Evolutionary conservation across 2,113 vertebrate species (phyloP).

Genomic region (Proterorhinus semilunaris): DNA sequence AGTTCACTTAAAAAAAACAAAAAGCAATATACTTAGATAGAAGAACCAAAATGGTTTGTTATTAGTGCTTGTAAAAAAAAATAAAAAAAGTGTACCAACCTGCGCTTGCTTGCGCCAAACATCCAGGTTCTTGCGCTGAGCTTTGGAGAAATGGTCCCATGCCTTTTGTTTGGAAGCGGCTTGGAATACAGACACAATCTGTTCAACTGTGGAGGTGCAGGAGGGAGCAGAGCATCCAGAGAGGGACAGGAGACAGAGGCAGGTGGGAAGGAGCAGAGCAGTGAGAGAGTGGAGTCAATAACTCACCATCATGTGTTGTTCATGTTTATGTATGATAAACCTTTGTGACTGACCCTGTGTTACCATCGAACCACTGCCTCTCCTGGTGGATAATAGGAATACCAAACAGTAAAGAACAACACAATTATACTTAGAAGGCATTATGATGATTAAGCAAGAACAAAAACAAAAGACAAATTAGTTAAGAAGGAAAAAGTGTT

Average conservation of each 20-base stretch:
- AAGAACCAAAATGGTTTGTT: conserved; percentile 32
- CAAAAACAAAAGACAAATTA: too few relatives aligned
- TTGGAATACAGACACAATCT: conserved; percentile 99
- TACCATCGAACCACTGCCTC: conserved; percentile 53
- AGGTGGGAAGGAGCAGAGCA: conserved; percentile 88
- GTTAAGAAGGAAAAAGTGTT: too few relatives aligned
- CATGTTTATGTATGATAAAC: conserved; percentile 7
- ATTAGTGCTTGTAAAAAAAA: conserved; percentile 16
- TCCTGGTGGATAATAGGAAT: conserved; percentile 4
- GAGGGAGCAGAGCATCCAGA: conserved; percentile 85
- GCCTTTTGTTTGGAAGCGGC: conserved; percentile 99
- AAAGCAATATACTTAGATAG: not conserved
- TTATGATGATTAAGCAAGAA: too few relatives aligned
- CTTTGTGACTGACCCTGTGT: conserved; percentile 33
- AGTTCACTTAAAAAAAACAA: not conserved
- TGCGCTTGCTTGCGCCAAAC: conserved; percentile 98
- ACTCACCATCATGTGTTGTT: conserved; percentile 32
- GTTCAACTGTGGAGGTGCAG: conserved; percentile 90
- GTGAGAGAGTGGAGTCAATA: conserved; percentile 89
- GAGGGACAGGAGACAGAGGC: conserved; percentile 79
- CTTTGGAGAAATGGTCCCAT: conserved; percentile 99
- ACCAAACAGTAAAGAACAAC: conserved; percentile 19
- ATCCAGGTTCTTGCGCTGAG: conserved; percentile 98
- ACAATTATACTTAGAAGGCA: not conserved
- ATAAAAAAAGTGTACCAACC: conserved; percentile 81